These are phyloP conservation scores for Drosophila suzukii DNA, from an alignment of 1,140 invertebrate species.

Conservation along the genomic window DNA sequence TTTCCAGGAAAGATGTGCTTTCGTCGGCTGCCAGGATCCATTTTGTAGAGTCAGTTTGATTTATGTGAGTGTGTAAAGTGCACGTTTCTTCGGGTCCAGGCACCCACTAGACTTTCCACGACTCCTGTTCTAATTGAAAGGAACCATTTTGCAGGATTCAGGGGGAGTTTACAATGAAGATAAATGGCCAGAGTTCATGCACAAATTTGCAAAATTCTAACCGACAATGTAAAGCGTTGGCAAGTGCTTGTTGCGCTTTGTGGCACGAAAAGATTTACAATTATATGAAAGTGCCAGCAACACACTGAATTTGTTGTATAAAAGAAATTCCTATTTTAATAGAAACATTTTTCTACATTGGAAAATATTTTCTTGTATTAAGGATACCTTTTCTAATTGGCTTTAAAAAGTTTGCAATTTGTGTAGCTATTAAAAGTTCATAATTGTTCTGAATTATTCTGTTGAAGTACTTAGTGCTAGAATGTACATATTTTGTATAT, in stretches of 20 bases:
- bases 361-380: too few relatives aligned
- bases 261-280: slow-evolving; percentile 10
- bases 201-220: slow-evolving; percentile 28
- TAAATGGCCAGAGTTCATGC: slow-evolving; percentile 55
- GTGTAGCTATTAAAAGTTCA: too few relatives aligned
- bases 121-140: slow-evolving; percentile 39
- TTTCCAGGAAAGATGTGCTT: slow-evolving; percentile 13
- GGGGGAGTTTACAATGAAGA: slow-evolving; percentile 55
- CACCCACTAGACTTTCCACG: background rate
- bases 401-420: too few relatives aligned
- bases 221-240: slow-evolving; percentile 9
- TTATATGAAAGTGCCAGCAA: background rate
- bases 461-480: too few relatives aligned
- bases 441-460: too few relatives aligned
- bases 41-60: slow-evolving; percentile 60
- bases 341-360: background rate
- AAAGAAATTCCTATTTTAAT: background rate
- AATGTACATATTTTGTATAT: too few relatives aligned
- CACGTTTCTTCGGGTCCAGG: slow-evolving; percentile 19
- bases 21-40: slow-evolving; percentile 24
- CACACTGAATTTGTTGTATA: background rate
- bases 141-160: background rate
- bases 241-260: slow-evolving; percentile 19
- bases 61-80: slow-evolving; percentile 38
- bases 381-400: too few relatives aligned